These are phyloP conservation scores for Microctonus aethiopoides DNA, from an alignment of 2,888 invertebrate genomes.

Conservation along the genomic window DNA sequence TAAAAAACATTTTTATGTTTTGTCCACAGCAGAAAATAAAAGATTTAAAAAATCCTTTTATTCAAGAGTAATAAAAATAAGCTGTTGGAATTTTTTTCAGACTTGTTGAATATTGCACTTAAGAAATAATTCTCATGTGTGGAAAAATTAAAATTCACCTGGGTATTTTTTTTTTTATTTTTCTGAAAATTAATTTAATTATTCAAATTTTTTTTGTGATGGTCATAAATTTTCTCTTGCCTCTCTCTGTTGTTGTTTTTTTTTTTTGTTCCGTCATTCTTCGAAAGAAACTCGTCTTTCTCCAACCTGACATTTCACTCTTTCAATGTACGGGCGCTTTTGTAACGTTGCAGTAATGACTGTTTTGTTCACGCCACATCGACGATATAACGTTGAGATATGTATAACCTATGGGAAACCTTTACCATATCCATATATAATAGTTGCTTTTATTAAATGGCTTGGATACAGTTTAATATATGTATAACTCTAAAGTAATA, in stretches of 20 bases:
- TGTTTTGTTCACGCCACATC: slow-evolving; percentile 19
- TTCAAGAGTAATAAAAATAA: too few relatives aligned
- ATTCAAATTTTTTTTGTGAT: too few relatives aligned
- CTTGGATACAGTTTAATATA: not conserved
- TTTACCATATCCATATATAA: not conserved
- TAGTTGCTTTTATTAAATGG: not conserved
- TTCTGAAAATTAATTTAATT: too few relatives aligned
- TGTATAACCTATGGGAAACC: not conserved
- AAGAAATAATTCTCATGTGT: too few relatives aligned
- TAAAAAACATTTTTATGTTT: not conserved
- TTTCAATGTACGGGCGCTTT: not conserved
- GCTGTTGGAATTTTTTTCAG: not conserved
- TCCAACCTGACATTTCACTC: slow-evolving; percentile 24
- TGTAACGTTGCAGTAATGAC: not conserved
- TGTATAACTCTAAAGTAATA: not conserved
- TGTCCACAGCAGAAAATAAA: too few relatives aligned
- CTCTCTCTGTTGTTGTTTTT: not conserved
- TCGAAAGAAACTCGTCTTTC: not conserved
- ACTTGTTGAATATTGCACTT: too few relatives aligned
- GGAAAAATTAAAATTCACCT: too few relatives aligned
- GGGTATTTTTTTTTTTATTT: not conserved
- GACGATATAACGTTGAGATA: not conserved
- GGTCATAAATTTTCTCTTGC: not conserved
- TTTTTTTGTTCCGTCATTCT: not conserved
- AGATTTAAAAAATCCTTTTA: too few relatives aligned